phyloP scores from a whole-genome alignment of 2,797 vertebrate species.

The Choloepus didactylus region DNA sequence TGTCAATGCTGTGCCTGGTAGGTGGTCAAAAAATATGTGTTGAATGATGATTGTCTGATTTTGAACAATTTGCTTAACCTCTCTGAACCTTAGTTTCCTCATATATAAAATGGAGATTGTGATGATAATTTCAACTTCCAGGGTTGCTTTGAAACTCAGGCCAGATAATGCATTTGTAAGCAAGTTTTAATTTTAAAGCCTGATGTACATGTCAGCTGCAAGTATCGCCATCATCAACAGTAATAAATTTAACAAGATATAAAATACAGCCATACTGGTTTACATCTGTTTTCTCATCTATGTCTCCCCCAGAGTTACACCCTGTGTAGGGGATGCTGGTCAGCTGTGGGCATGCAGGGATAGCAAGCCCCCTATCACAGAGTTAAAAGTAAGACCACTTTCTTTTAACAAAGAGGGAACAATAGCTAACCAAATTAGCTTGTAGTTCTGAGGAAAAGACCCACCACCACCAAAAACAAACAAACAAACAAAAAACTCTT shows the following conservation, averaged over 20 bases:
- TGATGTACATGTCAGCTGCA: conserved; percentile 28
- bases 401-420: not conserved
- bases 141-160: conserved; percentile 50
- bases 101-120: conserved; percentile 10
- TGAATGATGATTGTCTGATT: not conserved
- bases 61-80: conserved; percentile 37
- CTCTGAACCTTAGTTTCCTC: conserved; percentile 39
- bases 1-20: not conserved
- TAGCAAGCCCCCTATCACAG: not conserved
- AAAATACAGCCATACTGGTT: not conserved
- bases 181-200: conserved; percentile 61
- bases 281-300: not conserved
- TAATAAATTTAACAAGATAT: not conserved
- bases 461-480: too few relatives aligned
- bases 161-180: conserved; percentile 36
- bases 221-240: not conserved
- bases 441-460: not conserved
- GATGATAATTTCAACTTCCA: conserved; percentile 6
- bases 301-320: not conserved
- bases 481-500: not conserved
- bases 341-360: not conserved
- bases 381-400: not conserved
- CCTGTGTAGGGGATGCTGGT: not conserved
- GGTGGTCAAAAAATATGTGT: not conserved
- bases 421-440: not conserved